Evolutionary conservation across 2,113 vertebrate genomes (phyloP).

Genomic region (Channa maculata): DNA sequence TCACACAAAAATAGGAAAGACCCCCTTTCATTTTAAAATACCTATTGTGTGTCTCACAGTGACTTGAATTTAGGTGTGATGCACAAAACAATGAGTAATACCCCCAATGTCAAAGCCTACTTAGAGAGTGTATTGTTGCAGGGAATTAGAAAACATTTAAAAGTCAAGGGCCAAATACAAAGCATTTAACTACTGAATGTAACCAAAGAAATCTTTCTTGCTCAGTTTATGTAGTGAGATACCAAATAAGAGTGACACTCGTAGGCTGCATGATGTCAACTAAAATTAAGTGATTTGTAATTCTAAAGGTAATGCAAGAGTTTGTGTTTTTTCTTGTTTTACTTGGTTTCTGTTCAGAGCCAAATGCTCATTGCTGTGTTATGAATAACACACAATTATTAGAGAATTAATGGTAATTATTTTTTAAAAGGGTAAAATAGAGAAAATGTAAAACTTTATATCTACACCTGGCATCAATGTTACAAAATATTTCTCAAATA

Average conservation of each 20-base stretch:
- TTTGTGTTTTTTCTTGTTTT: conserved; percentile 4
- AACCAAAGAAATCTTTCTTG: conserved; percentile 16
- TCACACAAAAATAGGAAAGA: conserved; percentile 65
- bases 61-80: conserved; percentile 28
- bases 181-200: conserved; percentile 22
- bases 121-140: not conserved
- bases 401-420: not conserved
- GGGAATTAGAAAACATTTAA: conserved; percentile 22
- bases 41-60: conserved; percentile 70
- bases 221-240: not conserved
- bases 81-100: conserved; percentile 54
- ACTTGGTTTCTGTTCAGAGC: no score
- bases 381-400: not conserved
- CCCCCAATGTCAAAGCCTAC: conserved; percentile 30
- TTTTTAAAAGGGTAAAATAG: no score
- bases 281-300: not conserved
- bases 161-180: conserved; percentile 32
- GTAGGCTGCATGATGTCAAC: not conserved
- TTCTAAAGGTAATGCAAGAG: not conserved
- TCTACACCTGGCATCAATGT: no score
- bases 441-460: no score
- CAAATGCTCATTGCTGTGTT: conserved; percentile 18
- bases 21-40: conserved; percentile 69
- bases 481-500: no score
- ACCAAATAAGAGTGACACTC: not conserved